Base-by-base conservation (phyloP, 2,113 vertebrate genomes). In the Daboia siamensis region DNA sequence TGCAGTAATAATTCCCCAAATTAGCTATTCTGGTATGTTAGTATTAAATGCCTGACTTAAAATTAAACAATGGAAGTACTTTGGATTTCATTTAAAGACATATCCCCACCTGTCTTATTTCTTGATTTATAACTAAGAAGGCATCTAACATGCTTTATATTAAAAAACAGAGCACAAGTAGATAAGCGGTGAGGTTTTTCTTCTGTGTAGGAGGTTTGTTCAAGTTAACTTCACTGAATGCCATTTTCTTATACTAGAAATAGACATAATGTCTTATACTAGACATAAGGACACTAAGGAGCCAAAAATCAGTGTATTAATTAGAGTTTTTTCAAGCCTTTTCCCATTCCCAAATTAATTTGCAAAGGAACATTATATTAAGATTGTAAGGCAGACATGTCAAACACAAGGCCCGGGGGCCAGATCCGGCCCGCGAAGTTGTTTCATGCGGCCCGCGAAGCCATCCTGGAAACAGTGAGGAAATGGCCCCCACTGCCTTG, bases 31-130 rank as follows among this genome's bases (percentile, higher is more conserved):
- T 9, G 24, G 55, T 86, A 54, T 56, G 74, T 91, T 91, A 46
- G 74, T 91, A 57, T 85, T 44, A 91, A 85, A 20, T 86, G 80
- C 54, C 17, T 91, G 80, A 26, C 39, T 91, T 59, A 91, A 86
- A 85, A 17, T 57, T 85, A 39, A 91, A 91, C 23, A 59, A 46
- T 46, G 33, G 48, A 54, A 80, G 54, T 24, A 6, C 12, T 39
- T 33, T 56, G n/a, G 13, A 48, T 33, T 84, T 33, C 15, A 10
- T 69, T n/a, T n/a, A 26, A n/a, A 44, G 23, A 52, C 24, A 80
- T 90, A 80, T 80, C 52, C 39, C 88, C 44, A 89, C 7, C 54
- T 89, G 44, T 89, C 29, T 44, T 52, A 33, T 55, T 90, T 54
- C 24, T 5, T 26, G n/a, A 6, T 80, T 1, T 0, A 91, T n/a